Conservation (phyloP, 2,888 invertebrate genomes). For the Heliconius ethilla region DNA sequence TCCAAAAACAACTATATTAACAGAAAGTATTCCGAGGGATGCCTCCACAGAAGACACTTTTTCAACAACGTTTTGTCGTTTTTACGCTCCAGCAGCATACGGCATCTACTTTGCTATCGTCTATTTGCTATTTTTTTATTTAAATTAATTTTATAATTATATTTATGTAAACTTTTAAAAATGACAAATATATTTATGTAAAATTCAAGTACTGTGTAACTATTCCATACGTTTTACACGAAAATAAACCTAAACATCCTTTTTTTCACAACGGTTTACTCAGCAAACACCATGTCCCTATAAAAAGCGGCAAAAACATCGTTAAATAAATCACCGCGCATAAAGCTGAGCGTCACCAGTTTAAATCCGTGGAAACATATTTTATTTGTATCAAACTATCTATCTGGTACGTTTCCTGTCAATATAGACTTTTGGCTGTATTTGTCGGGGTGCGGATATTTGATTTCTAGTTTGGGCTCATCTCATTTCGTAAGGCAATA, state of each 20-base stretch:
- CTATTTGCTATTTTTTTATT: no score
- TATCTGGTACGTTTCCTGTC: constrained; percentile 24
- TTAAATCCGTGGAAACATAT: constrained; percentile 19
- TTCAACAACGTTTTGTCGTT: no score
- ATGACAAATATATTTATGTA: no score
- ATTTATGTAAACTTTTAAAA: no score
- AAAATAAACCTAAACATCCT: background rate
- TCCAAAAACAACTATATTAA: no score
- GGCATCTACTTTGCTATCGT: no score
- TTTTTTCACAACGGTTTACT: background rate
- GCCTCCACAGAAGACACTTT: no score
- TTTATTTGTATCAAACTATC: constrained; percentile 21
- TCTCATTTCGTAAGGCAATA: constrained; percentile 40
- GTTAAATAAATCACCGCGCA: constrained; percentile 15
- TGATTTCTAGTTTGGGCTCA: constrained; percentile 39
- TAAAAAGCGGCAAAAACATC: constrained; percentile 1
- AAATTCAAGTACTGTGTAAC: no score
- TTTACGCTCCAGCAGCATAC: no score
- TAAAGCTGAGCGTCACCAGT: constrained; percentile 15
- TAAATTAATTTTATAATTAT: no score
- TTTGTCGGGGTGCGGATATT: constrained; percentile 42
- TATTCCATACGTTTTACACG: no score
- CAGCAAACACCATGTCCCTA: background rate
- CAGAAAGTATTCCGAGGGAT: no score
- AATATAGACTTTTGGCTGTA: constrained; percentile 29